Base-by-base conservation (phyloP, 2,888 invertebrate species). In the Allacma fusca region DNA sequence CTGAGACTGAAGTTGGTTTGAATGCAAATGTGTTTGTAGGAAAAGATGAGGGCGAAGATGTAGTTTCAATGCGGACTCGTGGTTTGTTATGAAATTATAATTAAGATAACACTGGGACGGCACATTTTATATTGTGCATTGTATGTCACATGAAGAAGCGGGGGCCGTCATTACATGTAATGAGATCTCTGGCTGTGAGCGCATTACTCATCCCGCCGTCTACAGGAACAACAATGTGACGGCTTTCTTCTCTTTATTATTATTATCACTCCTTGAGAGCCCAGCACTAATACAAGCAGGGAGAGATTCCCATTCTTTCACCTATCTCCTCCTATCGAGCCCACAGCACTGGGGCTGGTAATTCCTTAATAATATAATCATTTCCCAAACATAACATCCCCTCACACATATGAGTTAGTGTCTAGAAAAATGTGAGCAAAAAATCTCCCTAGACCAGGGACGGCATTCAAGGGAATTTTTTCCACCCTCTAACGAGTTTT, bases 161-260 rank as follows among this genome's bases (percentile, higher is more conserved):
- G 80, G 72, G 79, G 76, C 80, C 75, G 78, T 81, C 78, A 81
- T 81, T 81, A 79, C 71, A 74, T 70, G 44, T 80, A 81, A 81
- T 81, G 81, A 79, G 79, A 81, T 78, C 78, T 80, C 81, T 81
- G 77, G 76, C 81, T 79, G 80, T 78, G 81, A 81, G 72, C 70
- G 70, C 79, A 81, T 81, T 79, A 79, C 68, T 81, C 81, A 81
- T 79, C 77, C 80, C 70, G 28, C 67, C 64, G 34, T 74, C 64
- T 62, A 62, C 69, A 69, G 29, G 62, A 62, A 57, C 71, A 71
- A 71, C 71, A 71, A 71, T 71, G 50, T 50, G 71, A 71, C 71
- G 71, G 71, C 71, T 71, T 71, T 71, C 57, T 44, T 29, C 67
- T 67, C 67, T 67, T 67, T 67, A 26, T 67, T 57, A 71, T 57